Evolutionary conservation across 1,140 invertebrate species (phyloP).

Genomic region (Zaprionus taronus): DNA sequence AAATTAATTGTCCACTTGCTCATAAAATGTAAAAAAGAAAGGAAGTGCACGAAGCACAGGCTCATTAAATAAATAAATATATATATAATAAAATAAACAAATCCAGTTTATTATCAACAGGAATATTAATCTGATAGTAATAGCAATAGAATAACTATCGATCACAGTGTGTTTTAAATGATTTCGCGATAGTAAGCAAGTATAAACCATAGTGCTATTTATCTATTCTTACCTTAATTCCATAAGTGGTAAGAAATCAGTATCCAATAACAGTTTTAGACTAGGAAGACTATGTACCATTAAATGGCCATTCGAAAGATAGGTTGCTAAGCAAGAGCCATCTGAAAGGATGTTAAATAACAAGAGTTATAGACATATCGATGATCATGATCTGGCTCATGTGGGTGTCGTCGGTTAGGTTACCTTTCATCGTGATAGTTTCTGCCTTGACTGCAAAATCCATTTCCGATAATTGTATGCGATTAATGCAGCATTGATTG

Average conservation of each 20-base stretch:
- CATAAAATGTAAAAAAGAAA: too few species aligned
- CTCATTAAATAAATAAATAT: too few species aligned
- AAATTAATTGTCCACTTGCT: too few species aligned
- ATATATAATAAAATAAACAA: too few species aligned
- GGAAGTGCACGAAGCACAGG: too few species aligned
- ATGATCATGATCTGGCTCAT: too few species aligned
- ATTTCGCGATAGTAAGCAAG: neutral
- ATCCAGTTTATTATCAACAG: neutral
- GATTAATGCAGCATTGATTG: slow-evolving; percentile 95
- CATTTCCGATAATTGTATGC: slow-evolving; percentile 92
- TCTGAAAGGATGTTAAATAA: slow-evolving; percentile 87
- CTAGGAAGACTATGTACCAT: slow-evolving; percentile 96
- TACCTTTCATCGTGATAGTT: slow-evolving; percentile 96
- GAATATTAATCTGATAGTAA: neutral
- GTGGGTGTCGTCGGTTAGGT: too few species aligned
- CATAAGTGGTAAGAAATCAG: slow-evolving; percentile 96
- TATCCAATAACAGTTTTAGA: slow-evolving; percentile 94
- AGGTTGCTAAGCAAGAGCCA: slow-evolving; percentile 96
- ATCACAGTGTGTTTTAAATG: too few species aligned
- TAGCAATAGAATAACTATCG: neutral
- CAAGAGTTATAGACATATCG: neutral
- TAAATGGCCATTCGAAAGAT: slow-evolving; percentile 96
- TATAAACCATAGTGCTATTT: neutral
- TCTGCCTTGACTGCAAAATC: slow-evolving; percentile 98
- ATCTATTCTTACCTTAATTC: slow-evolving; percentile 92